Base-by-base conservation (phyloP, 2,113 vertebrate species). In the Ploceus nigricollis region DNA sequence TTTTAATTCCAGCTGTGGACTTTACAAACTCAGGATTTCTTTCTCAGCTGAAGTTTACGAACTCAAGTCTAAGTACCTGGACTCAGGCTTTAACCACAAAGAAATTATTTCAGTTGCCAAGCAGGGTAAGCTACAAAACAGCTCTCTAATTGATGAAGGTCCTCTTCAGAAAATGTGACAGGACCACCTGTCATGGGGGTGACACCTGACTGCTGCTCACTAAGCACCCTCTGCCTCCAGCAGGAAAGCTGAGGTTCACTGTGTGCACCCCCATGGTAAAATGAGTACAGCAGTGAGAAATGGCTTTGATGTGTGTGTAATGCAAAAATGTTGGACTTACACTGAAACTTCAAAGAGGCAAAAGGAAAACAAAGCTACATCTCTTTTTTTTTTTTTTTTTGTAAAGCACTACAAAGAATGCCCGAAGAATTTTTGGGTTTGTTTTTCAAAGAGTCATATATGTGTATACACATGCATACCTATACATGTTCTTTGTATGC, bases 191-290 rank as follows among this genome's bases (percentile, higher is more conserved):
- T 79, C 53, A 22, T 37, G 33, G 25, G 57, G 18, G 44, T 66
- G 61, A 68, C 48, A 70, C 12, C 57, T 2, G 1, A 35, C 81
- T 78, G 56, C 60, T 33, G 51, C 25, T 50, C 61, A 39, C 23
- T 1, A 0, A 77, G 73, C 58, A 87, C 18, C 21, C 16, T 64
- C 76, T 73, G 71, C 19, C 78, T 82, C 22, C 51, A 54, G 63
- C 25, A 35, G 39, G 61, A 88, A 80, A 48, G 39, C 45, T 15
- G 21, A 68, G 37, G 24, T 14, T 64, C 1, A 6, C 23, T 30
- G 30, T 7, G 20, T 6, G 4, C 35, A 54, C 31, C 21, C 66
- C 0, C 0, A 19, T 0, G 0, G 30, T 12, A 28, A 91, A 77
- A 66, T 9, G 10, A 48, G 19, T 7, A 35, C 24, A 44, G 28